A percentile compares a stretch with the other conserved stretches of the same genome.
phyloP scores from a whole-genome alignment of 2,888 invertebrate genomes.

The Ormyrus nitidulus region DNA sequence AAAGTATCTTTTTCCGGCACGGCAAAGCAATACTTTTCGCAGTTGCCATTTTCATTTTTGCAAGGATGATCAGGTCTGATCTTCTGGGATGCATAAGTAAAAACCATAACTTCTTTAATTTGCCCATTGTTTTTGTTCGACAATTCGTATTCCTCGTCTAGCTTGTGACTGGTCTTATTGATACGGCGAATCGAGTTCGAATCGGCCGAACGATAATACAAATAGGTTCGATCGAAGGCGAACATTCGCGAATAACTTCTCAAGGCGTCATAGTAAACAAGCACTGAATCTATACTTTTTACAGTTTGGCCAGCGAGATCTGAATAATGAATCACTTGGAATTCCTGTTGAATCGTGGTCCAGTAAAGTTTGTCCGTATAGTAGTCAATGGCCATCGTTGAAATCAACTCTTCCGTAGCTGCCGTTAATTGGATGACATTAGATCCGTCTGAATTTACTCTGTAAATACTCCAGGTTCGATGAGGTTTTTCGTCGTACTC shows the following conservation, averaged over 20 bases:
- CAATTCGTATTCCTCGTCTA: conserved; percentile 22
- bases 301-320: conserved; percentile 12
- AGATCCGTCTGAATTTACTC: no score
- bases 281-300: conserved; percentile 2
- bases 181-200: neutral
- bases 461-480: no score
- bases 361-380: no score
- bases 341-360: no score
- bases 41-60: neutral
- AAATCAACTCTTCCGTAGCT: no score
- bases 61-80: conserved; percentile 18
- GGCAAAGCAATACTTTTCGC: conserved; percentile 31
- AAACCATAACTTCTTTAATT: conserved; percentile 24
- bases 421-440: no score
- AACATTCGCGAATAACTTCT: neutral
- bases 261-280: neutral
- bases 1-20: neutral
- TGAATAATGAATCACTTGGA: neutral
- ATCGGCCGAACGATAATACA: conserved; percentile 21
- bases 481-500: no score
- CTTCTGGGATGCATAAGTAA: conserved; percentile 6
- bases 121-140: neutral
- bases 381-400: no score
- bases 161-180: neutral
- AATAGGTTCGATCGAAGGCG: conserved; percentile 17